Base-by-base conservation (phyloP, 2,888 invertebrate genomes). In the Lycocerus yunnanus region DNA sequence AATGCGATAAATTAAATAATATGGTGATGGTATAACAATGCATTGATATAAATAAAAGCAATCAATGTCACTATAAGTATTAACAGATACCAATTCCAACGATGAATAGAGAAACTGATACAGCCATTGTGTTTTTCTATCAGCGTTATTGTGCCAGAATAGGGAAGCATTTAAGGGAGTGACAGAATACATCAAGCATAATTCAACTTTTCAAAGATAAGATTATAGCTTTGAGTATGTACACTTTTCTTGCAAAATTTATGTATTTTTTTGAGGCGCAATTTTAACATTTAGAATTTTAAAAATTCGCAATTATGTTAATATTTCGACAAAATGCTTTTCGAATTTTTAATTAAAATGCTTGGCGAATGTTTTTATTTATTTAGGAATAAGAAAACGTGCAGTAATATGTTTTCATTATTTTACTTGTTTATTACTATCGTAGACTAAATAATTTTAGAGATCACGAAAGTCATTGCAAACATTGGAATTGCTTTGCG, bases 121-220 rank as follows among this genome's bases (percentile, higher is more conserved):
- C 20, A 43, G 13, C 61, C 20, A 63, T 63, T 63, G 61, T 63
- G 61, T 63, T 63, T 63, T 63, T 63, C 18, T 63, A 63, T 63
- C 61, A 18, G 18, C 18, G 18, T 18, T 18, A 18, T 18, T 63
- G 61, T 63, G 61, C 13, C 61, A 63, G n/a, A 63, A 63, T 63
- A 63, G 61, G 20, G 61, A 63, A 20, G 61, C 61, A 18, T 63
- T 63, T 63, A 63, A 63, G 61, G 18, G 61, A 63, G 61, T 63
- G 61, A 63, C 61, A 63, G 61, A 63, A 63, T 63, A 63, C 61
- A 63, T 63, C 61, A 63, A 63, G 61, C 16, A 63, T 63, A 63
- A 63, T 63, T 16, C 20, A 63, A 16, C 18, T 16, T 18, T n/a
- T 63, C 16, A 63, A 20, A 63, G 61, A 63, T 63, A 63, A 63